Percentiles rank a stretch among this genome's conserved stretches.
Evolutionary conservation across 2,888 invertebrate genomes (phyloP).

Genomic region (Timema podura): DNA sequence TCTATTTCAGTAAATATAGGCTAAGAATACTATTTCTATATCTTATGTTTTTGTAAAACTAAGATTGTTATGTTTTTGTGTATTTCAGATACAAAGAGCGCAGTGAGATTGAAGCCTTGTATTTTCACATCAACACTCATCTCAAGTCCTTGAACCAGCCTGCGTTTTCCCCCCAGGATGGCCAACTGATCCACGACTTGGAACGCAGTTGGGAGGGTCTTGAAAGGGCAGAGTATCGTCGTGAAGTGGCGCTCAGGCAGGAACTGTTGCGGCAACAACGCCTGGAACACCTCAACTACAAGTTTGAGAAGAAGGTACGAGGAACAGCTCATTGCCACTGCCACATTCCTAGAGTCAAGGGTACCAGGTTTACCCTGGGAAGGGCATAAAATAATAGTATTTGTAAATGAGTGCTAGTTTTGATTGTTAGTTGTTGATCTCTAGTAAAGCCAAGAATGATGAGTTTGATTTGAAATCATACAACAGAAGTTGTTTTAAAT

Average conservation of each 20-base stretch:
- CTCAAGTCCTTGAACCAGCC: conserved; percentile 91
- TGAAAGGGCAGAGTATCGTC: conserved; percentile 89
- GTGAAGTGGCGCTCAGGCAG: conserved; percentile 87
- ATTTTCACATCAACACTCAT: conserved; percentile 94
- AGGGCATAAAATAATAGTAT: no score
- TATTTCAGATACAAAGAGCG: conserved; percentile 83
- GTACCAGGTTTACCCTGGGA: no score
- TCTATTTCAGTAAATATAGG: no score
- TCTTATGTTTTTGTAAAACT: neutral
- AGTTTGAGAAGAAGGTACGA: conserved; percentile 85
- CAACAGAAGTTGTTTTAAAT: no score
- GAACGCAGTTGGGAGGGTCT: conserved; percentile 91
- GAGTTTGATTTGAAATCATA: no score
- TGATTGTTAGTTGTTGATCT: no score
- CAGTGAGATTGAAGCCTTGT: conserved; percentile 94
- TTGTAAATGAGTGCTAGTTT: no score
- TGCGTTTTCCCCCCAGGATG: conserved; percentile 79
- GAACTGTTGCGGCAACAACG: conserved; percentile 89
- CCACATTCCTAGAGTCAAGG: no score
- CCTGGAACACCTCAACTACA: conserved; percentile 90
- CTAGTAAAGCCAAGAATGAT: no score
- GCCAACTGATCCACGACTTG: conserved; percentile 89
- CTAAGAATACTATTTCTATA: no score
- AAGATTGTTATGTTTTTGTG: neutral
- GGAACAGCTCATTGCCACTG: neutral